These are phyloP conservation scores for Pelecanoides urinatrix DNA, from an alignment of 2,113 vertebrate genomes.

Conservation along the genomic window DNA sequence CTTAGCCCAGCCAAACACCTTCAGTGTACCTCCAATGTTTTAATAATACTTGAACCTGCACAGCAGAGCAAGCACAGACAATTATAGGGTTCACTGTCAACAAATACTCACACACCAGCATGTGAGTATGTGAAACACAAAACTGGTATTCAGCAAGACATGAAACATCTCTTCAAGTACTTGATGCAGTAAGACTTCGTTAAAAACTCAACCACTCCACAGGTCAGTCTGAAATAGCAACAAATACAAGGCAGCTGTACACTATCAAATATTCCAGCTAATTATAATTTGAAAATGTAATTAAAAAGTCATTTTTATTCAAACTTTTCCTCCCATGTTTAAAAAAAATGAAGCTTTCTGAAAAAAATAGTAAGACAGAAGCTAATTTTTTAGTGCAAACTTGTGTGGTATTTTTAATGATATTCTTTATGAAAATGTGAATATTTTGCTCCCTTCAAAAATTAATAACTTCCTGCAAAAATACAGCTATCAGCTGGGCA, in stretches of 20 bases:
- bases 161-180: background rate
- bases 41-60: background rate
- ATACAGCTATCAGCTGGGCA: background rate
- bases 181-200: background rate
- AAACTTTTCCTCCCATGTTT: background rate
- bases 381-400: background rate
- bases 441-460: background rate
- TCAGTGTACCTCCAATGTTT: rapidly evolving
- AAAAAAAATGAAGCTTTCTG: background rate
- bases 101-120: background rate
- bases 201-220: background rate
- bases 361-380: background rate
- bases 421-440: background rate
- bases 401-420: background rate
- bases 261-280: background rate
- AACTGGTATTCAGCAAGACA: background rate
- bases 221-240: background rate
- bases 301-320: background rate
- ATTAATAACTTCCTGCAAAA: background rate
- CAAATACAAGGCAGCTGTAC: background rate
- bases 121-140: background rate
- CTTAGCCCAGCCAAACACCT: background rate
- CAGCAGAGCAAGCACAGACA: background rate
- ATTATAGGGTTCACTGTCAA: background rate
- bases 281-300: background rate